These are phyloP conservation scores for Brachionus rotundiformis DNA, from an alignment of 1,140 invertebrate species.

Conservation along the genomic window DNA sequence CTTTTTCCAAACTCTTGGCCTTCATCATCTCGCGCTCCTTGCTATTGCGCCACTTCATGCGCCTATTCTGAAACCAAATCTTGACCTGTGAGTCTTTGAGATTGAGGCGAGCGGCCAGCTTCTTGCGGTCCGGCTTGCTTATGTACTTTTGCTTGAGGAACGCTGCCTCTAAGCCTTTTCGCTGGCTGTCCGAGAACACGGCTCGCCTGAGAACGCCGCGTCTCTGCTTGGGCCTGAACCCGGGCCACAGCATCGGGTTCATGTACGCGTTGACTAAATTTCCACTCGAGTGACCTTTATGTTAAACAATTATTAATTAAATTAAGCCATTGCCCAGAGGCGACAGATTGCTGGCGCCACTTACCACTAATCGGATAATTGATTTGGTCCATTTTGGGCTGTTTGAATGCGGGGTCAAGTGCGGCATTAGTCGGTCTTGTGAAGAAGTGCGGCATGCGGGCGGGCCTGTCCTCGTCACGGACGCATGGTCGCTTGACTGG, in stretches of 20 bases:
- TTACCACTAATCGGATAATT: conserved; percentile 26
- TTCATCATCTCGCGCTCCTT: conserved; percentile 92
- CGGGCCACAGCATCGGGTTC: conserved; percentile 31
- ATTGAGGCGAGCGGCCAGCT: conserved; percentile 88
- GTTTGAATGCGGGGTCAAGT: conserved; percentile 30
- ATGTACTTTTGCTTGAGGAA: conserved; percentile 98
- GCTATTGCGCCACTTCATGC: conserved; percentile 76
- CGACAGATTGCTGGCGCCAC: not conserved
- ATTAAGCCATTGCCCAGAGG: not conserved
- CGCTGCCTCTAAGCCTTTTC: conserved; percentile 88
- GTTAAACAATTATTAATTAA: not conserved
- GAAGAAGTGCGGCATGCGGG: not conserved
- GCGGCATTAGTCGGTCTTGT: not conserved
- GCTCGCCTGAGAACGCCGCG: conserved; percentile 91
- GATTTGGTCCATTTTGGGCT: conserved; percentile 17
- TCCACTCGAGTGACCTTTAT: not conserved
- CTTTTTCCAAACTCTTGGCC: conserved; percentile 55
- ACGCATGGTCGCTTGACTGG: not conserved
- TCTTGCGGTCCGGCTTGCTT: conserved; percentile 93
- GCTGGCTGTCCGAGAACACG: conserved; percentile 88
- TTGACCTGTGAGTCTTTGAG: conserved; percentile 78
- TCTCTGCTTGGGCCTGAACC: conserved; percentile 67
- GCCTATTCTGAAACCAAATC: conserved; percentile 63
- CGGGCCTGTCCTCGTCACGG: not conserved
- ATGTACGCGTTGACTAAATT: not conserved